A percentile compares a stretch with the other conserved stretches of the same genome.
Evolutionary conservation across 2,797 vertebrate genomes (phyloP).

Genomic region (Australoheros facetus): DNA sequence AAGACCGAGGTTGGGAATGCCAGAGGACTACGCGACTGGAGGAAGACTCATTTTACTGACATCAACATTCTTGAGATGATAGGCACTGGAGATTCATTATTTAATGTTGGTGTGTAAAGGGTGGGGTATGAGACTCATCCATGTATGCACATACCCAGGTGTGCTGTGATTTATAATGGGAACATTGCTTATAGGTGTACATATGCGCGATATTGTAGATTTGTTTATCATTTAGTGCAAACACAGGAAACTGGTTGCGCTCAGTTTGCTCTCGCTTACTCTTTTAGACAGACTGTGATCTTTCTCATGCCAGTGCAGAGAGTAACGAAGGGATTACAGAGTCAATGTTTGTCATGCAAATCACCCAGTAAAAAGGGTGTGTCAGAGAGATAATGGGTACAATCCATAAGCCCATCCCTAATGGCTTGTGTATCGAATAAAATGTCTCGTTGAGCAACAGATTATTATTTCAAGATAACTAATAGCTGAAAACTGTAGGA

Average conservation of each 20-base stretch:
- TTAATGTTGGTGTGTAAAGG: neutral
- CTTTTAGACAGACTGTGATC: neutral
- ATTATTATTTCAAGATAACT: neutral
- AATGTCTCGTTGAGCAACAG: neutral
- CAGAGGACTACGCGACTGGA: neutral
- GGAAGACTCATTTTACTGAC: neutral
- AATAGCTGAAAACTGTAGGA: neutral
- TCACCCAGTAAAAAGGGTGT: neutral
- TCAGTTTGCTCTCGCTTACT: neutral
- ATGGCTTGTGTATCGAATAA: conserved; percentile 4
- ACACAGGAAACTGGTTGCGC: neutral
- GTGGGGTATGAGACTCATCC: neutral
- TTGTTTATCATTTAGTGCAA: neutral
- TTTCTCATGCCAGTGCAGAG: neutral
- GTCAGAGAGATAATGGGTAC: conserved; percentile 1
- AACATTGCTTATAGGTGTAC: neutral
- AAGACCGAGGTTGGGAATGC: neutral
- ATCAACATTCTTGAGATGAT: neutral
- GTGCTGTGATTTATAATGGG: neutral
- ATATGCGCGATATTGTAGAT: neutral
- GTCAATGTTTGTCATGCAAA: neutral
- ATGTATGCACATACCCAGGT: neutral
- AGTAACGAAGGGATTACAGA: neutral
- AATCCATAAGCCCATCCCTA: conserved; percentile 3
- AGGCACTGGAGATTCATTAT: neutral